Evolutionary conservation across 2,888 invertebrate genomes (phyloP).

Genomic region (Pardosa pseudoannulata): DNA sequence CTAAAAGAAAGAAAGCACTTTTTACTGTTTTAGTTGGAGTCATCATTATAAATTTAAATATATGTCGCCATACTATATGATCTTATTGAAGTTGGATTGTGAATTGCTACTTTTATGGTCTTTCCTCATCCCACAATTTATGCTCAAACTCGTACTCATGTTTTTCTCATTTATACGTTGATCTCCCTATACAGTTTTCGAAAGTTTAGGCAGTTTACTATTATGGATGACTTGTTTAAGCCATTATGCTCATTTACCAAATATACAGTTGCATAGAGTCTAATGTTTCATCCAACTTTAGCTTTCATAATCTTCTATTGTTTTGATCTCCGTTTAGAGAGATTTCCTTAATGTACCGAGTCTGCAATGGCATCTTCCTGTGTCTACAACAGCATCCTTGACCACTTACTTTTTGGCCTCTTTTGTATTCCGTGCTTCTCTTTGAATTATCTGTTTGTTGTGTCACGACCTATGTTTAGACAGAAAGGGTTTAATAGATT

Average conservation of each 20-base stretch:
- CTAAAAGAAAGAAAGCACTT: too few species aligned
- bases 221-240: neutral
- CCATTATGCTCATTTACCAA: neutral
- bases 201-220: neutral
- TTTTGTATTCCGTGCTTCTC: neutral
- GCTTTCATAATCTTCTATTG: conserved; percentile 4
- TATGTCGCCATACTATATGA: too few species aligned
- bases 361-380: neutral
- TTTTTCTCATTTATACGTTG: too few species aligned
- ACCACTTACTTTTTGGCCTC: neutral
- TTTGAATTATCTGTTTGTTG: neutral
- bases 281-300: neutral
- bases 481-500: too few species aligned
- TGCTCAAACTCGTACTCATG: too few species aligned
- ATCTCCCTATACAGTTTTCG: too few species aligned
- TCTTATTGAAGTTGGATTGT: too few species aligned
- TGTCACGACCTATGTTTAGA: neutral
- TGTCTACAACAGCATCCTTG: neutral
- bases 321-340: neutral
- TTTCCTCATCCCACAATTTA: too few species aligned
- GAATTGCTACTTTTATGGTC: too few species aligned
- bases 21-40: too few species aligned
- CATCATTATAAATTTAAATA: too few species aligned
- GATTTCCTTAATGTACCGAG: neutral
- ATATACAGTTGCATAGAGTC: neutral